These are phyloP conservation scores for Solenopsis invicta DNA, from an alignment of 1,140 invertebrate genomes.

Conservation along the genomic window DNA sequence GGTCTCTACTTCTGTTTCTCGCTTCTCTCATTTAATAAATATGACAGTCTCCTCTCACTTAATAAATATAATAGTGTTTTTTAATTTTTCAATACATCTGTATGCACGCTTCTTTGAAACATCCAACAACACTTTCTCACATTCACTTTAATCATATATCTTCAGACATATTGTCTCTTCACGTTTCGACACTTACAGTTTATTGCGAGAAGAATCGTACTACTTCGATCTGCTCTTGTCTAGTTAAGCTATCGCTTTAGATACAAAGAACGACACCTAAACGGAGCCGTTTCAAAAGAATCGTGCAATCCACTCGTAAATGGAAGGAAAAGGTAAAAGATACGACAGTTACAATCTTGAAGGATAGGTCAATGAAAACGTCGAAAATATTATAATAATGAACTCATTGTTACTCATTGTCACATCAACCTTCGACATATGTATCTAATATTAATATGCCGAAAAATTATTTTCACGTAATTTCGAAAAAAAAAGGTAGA, in stretches of 20 bases:
- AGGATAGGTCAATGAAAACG: conserved; percentile 6
- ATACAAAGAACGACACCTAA: conserved; percentile 13
- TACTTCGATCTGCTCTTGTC: conserved; percentile 23
- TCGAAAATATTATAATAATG: conserved; percentile 10
- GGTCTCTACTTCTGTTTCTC: neutral
- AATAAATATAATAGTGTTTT: neutral
- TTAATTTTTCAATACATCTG: neutral
- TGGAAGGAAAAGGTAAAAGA: neutral
- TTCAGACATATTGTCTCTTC: neutral
- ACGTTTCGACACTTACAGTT: neutral
- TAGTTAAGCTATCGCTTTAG: conserved; percentile 38
- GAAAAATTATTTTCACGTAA: conserved; percentile 15
- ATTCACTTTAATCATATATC: neutral
- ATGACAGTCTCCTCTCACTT: neutral
- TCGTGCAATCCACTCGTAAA: conserved; percentile 36
- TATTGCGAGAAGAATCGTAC: neutral
- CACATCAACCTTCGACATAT: neutral
- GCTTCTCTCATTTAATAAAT: neutral
- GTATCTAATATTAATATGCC: neutral
- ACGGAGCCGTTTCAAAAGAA: neutral
- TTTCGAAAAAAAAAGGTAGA: neutral
- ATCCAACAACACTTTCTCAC: neutral
- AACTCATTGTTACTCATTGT: too few species aligned
- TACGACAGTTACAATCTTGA: neutral
- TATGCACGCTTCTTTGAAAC: neutral